phyloP scores from a whole-genome alignment of 2,888 invertebrate genomes.

The Leucophora obtusa region DNA sequence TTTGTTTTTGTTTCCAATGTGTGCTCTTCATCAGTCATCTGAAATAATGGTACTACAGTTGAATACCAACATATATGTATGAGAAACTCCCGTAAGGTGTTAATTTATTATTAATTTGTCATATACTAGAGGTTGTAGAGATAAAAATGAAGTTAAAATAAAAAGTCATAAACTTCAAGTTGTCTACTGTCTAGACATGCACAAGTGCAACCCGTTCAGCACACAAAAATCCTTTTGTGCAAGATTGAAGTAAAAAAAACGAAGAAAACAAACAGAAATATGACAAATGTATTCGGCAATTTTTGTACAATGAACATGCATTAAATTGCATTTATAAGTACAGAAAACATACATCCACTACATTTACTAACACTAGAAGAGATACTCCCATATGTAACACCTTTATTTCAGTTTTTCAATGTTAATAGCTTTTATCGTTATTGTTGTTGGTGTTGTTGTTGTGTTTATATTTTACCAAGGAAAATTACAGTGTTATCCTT shows the following conservation, averaged over 20 bases:
- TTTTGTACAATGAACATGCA: conserved; percentile 45
- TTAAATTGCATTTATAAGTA: conserved; percentile 44
- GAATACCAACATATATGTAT: conserved; percentile 1
- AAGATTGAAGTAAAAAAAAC: conserved; percentile 26
- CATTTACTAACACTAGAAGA: not conserved
- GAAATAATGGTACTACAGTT: not conserved
- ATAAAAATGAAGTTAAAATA: conserved; percentile 55
- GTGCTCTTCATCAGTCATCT: not conserved
- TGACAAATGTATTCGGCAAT: conserved; percentile 62
- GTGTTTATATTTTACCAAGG: not conserved
- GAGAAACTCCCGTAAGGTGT: conserved; percentile 63
- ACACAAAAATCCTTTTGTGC: conserved; percentile 55
- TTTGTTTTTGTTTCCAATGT: not conserved
- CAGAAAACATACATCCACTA: not conserved
- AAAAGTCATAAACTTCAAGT: conserved; percentile 62
- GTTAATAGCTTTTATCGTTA: conserved; percentile 27
- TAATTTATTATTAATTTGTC: conserved; percentile 65
- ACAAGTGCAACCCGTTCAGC: conserved; percentile 58
- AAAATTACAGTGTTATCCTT: conserved; percentile 42
- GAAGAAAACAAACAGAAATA: conserved; percentile 34
- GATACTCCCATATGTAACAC: conserved; percentile 52
- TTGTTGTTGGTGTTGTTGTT: not conserved
- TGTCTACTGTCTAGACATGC: conserved; percentile 63
- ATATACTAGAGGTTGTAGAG: conserved; percentile 40
- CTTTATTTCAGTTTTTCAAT: conserved; percentile 42